Evolutionary conservation across 30 jellyfish, hydroid and myxozoan genomes (phyloP), one percentile per base, ranked within the genome.

Genomic region (Pseudorhiza aurosa): DNA sequence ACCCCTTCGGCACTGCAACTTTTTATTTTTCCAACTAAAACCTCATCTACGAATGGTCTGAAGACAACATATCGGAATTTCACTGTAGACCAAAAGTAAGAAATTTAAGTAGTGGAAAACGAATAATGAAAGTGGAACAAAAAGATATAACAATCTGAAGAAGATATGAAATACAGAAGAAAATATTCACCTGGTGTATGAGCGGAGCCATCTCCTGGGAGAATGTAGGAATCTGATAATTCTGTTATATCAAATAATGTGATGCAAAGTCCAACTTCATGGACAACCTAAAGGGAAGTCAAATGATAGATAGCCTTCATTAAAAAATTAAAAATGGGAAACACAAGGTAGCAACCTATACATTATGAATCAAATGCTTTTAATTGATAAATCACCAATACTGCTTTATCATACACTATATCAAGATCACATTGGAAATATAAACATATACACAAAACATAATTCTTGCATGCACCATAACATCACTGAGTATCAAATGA

Each of bases 191-290:
- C 97, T 81, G 96, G 99, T 58, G 97, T 87, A 65, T 94, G 99
- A 0, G 97, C 90, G 11, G 99, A 62, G 12, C 99, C 99, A 76
- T 94, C 97, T 29, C 99, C 97, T 15, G 99, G 99, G 28, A 94
- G 82, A 75, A 94, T 87, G 33, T 82, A 94, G n/a, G 97, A 87
- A 42, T 87, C 96, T 8, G 96, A 96, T 2, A 87, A 59, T 29
- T 87, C 92, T n/a, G 79, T 75, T 4, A 94, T 87, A 42, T 94
- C 99, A 94, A 87, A 94, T n/a, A 94, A 68, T 4, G 91, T 73
- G 58, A 94, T 85, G 73, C 99, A 94, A 8, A 94, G 74, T 26
- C 99, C 99, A 94, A 94, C 97, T 62, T 94, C 93, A 69, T 94
- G 99, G 19, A 94, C 97, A 67, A 94, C 97, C 99, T 94, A 64